These are phyloP conservation scores for Meteorus cinctellus DNA, from an alignment of 2,888 invertebrate genomes.

Conservation along the genomic window DNA sequence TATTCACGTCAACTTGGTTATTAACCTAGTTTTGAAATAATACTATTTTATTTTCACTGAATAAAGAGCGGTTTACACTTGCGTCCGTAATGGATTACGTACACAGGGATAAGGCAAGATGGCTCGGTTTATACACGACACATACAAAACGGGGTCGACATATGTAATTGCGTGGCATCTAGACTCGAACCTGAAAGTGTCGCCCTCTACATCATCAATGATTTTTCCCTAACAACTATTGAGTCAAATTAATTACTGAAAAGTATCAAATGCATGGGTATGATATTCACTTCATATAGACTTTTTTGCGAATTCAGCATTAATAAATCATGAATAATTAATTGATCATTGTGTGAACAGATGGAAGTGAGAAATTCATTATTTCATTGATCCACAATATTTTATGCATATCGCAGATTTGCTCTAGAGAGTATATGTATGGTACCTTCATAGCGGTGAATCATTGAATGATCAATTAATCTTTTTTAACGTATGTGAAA, in stretches of 20 bases:
- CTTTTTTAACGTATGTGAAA: not conserved
- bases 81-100: constrained; percentile 27
- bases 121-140: constrained; percentile 58
- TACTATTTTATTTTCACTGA: constrained; percentile 2
- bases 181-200: constrained; percentile 55
- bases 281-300: not conserved
- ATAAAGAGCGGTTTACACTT: not conserved
- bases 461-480: not conserved
- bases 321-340: not conserved
- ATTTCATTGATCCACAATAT: not conserved
- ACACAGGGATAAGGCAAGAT: constrained; percentile 50
- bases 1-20: constrained; percentile 2
- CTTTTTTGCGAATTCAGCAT: too few relatives aligned
- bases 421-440: not conserved
- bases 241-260: constrained; percentile 35
- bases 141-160: constrained; percentile 66
- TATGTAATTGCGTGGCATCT: constrained; percentile 42
- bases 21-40: constrained; percentile 8
- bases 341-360: not conserved
- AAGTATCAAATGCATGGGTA: not conserved
- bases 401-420: not conserved
- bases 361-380: not conserved
- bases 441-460: not conserved
- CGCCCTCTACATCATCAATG: constrained; percentile 23
- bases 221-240: not conserved